These are phyloP conservation scores for Scaptomyza graminum DNA, from an alignment of 1,140 invertebrate genomes.

Conservation along the genomic window DNA sequence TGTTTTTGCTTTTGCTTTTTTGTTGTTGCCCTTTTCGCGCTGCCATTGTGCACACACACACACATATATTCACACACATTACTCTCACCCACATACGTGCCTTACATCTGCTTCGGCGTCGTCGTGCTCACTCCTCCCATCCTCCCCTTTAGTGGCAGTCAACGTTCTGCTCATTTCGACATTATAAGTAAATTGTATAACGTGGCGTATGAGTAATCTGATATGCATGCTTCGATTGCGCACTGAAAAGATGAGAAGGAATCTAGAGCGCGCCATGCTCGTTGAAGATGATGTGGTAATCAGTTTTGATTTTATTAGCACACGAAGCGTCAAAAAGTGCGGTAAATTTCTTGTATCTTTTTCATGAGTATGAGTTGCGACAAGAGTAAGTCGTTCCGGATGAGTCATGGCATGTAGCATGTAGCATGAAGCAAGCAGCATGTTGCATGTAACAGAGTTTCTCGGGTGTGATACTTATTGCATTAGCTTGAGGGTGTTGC, in stretches of 20 bases:
- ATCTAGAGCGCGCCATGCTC: conserved; percentile 25
- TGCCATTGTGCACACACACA: conserved; percentile 26
- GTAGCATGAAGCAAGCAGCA: neutral
- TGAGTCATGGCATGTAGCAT: conserved; percentile 1
- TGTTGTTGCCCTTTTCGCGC: conserved; percentile 37
- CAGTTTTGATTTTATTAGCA: conserved; percentile 81
- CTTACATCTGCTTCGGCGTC: conserved; percentile 65
- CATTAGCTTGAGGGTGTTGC: neutral
- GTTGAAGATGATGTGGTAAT: conserved; percentile 79
- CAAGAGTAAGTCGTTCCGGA: conserved; percentile 4
- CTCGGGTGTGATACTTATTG: conserved; percentile 2
- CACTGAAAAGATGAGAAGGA: neutral
- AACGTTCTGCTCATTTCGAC: conserved; percentile 69
- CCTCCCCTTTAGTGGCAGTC: conserved; percentile 38
- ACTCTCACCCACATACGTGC: conserved; percentile 41
- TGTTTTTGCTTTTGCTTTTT: conserved; percentile 64
- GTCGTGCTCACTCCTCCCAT: conserved; percentile 35
- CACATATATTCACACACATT: conserved; percentile 16
- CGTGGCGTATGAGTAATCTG: conserved; percentile 80
- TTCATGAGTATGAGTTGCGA: conserved; percentile 27
- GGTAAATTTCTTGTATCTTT: conserved; percentile 54
- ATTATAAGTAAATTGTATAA: conserved; percentile 79
- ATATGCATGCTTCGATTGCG: conserved; percentile 78
- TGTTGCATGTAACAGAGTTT: neutral
- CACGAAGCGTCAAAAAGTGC: conserved; percentile 36